Evolutionary conservation across 2,888 invertebrate genomes (phyloP).

Genomic region (Alentia gelatinosa): DNA sequence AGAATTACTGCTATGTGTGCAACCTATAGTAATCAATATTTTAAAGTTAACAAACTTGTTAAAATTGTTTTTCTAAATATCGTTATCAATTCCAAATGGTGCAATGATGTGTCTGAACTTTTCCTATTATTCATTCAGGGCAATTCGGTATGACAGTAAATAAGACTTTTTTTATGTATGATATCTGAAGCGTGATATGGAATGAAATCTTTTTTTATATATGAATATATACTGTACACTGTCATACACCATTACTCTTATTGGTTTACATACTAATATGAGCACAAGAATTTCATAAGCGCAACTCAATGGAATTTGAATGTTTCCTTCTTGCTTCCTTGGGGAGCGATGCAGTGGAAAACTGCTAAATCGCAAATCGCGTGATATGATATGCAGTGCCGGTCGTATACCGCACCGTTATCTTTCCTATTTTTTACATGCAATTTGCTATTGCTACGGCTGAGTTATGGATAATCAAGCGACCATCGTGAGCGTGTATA

Average conservation of each 20-base stretch:
- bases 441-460: too few relatives aligned
- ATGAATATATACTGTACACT: not conserved
- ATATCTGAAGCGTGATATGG: not conserved
- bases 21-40: not conserved
- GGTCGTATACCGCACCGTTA: not conserved
- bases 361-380: too few relatives aligned
- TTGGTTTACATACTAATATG: not conserved
- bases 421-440: not conserved
- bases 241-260: not conserved
- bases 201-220: not conserved
- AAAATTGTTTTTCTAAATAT: not conserved
- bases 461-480: too few relatives aligned
- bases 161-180: too few relatives aligned
- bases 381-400: too few relatives aligned
- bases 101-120: not conserved
- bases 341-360: too few relatives aligned
- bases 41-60: not conserved
- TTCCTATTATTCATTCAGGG: not conserved
- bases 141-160: not conserved
- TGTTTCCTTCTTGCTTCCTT: too few relatives aligned
- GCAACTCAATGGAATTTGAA: too few relatives aligned
- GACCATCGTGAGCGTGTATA: not conserved
- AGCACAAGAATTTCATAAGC: not conserved
- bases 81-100: not conserved
- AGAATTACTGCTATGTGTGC: not conserved